Evolutionary conservation across 1,140 invertebrate species (phyloP).

Genomic region (Ephestia elutella): DNA sequence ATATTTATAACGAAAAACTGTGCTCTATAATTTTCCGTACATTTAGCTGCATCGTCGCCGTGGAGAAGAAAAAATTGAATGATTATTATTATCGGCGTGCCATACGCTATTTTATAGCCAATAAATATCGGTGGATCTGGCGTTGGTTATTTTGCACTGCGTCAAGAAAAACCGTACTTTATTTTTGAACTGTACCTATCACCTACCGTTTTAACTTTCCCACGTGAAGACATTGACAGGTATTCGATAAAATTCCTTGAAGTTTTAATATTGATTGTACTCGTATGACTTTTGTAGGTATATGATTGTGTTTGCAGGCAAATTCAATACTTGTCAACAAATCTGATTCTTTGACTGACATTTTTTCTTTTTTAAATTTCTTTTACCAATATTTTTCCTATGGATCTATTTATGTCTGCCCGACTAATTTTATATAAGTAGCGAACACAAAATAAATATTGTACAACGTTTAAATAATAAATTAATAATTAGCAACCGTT

Average conservation of each 20-base stretch:
- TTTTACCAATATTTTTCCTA: too few species aligned
- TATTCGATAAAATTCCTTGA: too few species aligned
- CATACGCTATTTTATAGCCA: constrained; percentile 50
- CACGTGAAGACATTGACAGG: background rate
- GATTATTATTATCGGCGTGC: constrained; percentile 35
- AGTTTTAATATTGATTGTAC: too few species aligned
- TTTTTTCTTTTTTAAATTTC: too few species aligned
- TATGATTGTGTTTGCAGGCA: too few species aligned
- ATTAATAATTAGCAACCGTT: constrained; percentile 41
- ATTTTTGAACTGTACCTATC: constrained; percentile 40
- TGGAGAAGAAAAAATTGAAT: constrained; percentile 26
- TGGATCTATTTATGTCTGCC: too few species aligned
- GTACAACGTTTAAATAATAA: constrained; percentile 16
- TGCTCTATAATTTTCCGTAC: constrained; percentile 33
- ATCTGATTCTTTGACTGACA: too few species aligned
- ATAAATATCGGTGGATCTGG: constrained; percentile 59
- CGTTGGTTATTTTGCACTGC: constrained; percentile 39
- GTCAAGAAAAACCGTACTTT: constrained; percentile 41
- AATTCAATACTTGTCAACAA: too few species aligned
- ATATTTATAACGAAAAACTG: constrained; percentile 38
- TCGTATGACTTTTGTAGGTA: background rate
- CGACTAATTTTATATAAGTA: background rate
- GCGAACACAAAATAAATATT: constrained; percentile 16
- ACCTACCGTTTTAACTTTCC: constrained; percentile 12
- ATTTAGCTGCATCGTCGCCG: constrained; percentile 27